Evolutionary conservation across 2,113 vertebrate species (phyloP), one percentile per base, ranked within the genome.

Genomic region (Channa argus): DNA sequence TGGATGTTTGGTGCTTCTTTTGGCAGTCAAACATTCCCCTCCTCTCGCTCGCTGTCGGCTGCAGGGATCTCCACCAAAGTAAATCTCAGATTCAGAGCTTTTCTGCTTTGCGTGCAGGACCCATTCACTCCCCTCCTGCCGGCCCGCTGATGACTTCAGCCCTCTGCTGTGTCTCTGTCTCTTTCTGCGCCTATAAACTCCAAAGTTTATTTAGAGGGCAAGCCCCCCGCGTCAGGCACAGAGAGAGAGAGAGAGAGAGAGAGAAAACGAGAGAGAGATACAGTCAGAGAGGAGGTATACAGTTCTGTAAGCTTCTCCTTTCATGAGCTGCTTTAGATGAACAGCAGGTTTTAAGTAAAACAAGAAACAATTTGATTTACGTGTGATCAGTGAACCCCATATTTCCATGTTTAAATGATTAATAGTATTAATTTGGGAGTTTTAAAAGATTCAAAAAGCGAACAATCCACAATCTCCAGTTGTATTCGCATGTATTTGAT

Each of bases 191-290:
- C 72, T 74, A 71, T 71, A 86, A 88, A 88, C 92, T 92, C 68
- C 77, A 92, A 93, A 95, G 94, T 94, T 95, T 94, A 95, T 94
- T 94, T 92, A 91, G 93, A 93, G 92, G 93, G 87, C 92, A 94
- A 93, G 79, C 89, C 90, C 89, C 91, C 87, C 87, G 76, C 89
- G 86, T 90, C 86, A 94, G 88, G 90, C 69, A 84, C 39, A 76
- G 47, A 75, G 60, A 77, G 39, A 80, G 66, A 73, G 56, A 80
- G 64, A 46, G 64, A 54, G 63, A 52, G 77, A 73, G 67, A 53
- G 74, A 63, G 51, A 74, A 34, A 70, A 34, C 71, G 46, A 60
- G 61, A 70, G 66, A 44, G 77, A 64, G 54, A 55, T 73, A 63
- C 67, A 53, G 66, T 91, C 85, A 85, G 65, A 88, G 49, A 80